A percentile compares a stretch with the other conserved stretches of the same genome.
Conservation (phyloP, 2,888 invertebrate species). For the Ceraclea dissimilis region DNA sequence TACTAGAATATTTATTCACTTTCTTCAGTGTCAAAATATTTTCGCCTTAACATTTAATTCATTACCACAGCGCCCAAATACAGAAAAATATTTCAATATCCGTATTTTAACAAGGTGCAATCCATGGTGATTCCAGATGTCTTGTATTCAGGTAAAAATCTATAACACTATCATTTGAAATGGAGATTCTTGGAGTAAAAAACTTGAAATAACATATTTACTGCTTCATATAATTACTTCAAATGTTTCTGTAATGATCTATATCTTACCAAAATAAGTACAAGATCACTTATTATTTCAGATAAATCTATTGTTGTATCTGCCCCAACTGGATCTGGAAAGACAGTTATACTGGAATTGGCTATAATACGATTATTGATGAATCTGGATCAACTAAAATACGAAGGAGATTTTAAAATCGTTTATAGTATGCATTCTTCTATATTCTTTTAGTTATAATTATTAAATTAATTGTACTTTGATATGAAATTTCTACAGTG, state of each 20-base stretch:
- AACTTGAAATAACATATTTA: too few relatives aligned
- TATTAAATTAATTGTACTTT: conserved; percentile 11
- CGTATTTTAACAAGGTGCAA: conserved; percentile 66
- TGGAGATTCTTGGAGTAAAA: too few relatives aligned
- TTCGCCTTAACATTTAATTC: too few relatives aligned
- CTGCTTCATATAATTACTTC: too few relatives aligned
- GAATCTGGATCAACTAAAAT: conserved; percentile 40
- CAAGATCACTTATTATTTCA: too few relatives aligned
- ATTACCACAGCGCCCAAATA: conserved; percentile 24
- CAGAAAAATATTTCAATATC: conserved; percentile 49
- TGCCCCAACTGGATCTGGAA: conserved; percentile 78
- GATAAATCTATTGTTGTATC: conserved; percentile 67
- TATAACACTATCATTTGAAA: too few relatives aligned
- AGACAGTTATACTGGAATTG: conserved; percentile 76
- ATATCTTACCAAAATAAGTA: too few relatives aligned
- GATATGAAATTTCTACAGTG: too few relatives aligned
- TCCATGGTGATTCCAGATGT: conserved; percentile 63
- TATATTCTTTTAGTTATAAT: conserved; percentile 13
- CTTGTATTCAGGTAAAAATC: conserved; percentile 49
- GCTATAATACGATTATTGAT: conserved; percentile 62
- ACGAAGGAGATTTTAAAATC: conserved; percentile 52
- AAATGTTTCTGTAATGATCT: too few relatives aligned
- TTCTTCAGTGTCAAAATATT: too few relatives aligned
- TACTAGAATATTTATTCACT: too few relatives aligned
- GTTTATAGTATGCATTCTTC: conserved; percentile 57